Percentiles rank a stretch among this genome's conserved stretches.
Conservation (phyloP, 2,797 vertebrate species). For the Rhadinocentrus ornatus region DNA sequence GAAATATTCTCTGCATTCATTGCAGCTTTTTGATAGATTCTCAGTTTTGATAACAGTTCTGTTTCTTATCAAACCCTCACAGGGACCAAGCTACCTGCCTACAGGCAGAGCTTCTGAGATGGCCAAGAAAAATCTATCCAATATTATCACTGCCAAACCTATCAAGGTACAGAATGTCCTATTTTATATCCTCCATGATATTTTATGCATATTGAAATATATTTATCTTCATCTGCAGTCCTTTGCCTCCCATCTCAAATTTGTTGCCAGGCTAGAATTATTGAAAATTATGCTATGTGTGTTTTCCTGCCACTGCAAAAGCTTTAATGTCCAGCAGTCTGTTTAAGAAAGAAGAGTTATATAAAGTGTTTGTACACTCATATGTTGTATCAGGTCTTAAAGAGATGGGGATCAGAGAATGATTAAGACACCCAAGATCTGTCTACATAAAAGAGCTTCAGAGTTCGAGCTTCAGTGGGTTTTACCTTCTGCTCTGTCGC, state of each 20-base stretch:
- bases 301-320: slow-evolving; percentile 21
- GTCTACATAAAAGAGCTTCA: slow-evolving; percentile 3
- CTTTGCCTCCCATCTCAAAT: slow-evolving; percentile 20
- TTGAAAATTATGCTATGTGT: slow-evolving; percentile 26
- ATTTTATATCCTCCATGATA: slow-evolving; percentile 7
- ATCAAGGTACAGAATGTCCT: slow-evolving; percentile 87
- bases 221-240: slow-evolving; percentile 28
- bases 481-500: slow-evolving; percentile 30
- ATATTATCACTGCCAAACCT: slow-evolving; percentile 78
- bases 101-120: slow-evolving; percentile 44
- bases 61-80: slow-evolving; percentile 64
- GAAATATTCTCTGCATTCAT: slow-evolving; percentile 9
- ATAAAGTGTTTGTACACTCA: neutral
- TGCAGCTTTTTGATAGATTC: slow-evolving; percentile 32
- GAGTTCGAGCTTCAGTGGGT: slow-evolving; percentile 12
- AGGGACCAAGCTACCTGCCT: slow-evolving; percentile 79
- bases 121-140: slow-evolving; percentile 71
- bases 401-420: slow-evolving; percentile 14
- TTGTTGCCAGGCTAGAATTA: slow-evolving; percentile 52
- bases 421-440: slow-evolving; percentile 3
- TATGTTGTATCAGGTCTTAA: neutral
- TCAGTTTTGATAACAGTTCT: slow-evolving; percentile 42
- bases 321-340: slow-evolving; percentile 9
- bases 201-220: slow-evolving; percentile 17
- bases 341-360: slow-evolving; percentile 1